Percentiles rank a stretch among this genome's conserved stretches.
Evolutionary conservation across 2,888 invertebrate species (phyloP).

Genomic region (Lithophane ornitopus): DNA sequence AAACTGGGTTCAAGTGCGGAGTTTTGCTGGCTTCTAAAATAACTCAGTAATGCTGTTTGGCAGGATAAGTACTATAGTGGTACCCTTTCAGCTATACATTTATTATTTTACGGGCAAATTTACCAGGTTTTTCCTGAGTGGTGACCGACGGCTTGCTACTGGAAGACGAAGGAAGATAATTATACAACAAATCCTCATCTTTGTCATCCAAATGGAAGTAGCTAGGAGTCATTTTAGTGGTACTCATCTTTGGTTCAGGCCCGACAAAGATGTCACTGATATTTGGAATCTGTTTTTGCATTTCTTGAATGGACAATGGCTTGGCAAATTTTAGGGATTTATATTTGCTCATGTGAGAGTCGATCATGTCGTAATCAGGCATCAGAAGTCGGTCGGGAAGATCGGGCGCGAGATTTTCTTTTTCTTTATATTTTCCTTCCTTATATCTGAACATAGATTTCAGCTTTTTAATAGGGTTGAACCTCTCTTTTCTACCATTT

Average conservation of each 20-base stretch:
- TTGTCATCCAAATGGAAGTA: slow-evolving; percentile 35
- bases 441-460: slow-evolving; percentile 71
- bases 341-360: slow-evolving; percentile 63
- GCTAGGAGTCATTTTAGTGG: background rate
- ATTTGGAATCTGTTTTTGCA: slow-evolving; percentile 75
- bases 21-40: background rate
- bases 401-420: background rate
- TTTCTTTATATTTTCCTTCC: slow-evolving; percentile 37
- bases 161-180: background rate
- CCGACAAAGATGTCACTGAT: slow-evolving; percentile 64
- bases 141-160: background rate
- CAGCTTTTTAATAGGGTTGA: slow-evolving; percentile 75
- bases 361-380: slow-evolving; percentile 69
- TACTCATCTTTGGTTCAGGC: fast-evolving
- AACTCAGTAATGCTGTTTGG: background rate
- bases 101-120: slow-evolving; percentile 3
- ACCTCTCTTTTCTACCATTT: slow-evolving; percentile 68
- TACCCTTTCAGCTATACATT: background rate
- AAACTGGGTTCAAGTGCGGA: background rate
- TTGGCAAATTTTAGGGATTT: slow-evolving; percentile 67
- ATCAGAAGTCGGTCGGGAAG: background rate
- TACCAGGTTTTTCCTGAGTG: background rate
- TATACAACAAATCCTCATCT: slow-evolving; percentile 31
- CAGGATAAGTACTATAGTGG: background rate
- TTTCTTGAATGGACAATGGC: slow-evolving; percentile 67